Conservation (phyloP, 1,140 invertebrate species). For the Maniola jurtina region DNA sequence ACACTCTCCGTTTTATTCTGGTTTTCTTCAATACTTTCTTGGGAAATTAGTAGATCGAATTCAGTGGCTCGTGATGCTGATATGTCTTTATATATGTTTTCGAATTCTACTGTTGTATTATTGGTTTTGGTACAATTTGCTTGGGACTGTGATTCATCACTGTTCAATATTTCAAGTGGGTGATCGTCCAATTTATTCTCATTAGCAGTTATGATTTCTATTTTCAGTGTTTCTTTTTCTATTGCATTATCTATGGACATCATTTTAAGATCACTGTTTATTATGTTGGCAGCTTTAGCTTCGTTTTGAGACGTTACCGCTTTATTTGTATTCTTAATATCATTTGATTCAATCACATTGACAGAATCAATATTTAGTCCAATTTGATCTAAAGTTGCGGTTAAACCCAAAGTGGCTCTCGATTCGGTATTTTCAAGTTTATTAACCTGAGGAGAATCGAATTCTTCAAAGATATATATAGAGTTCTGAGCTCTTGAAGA, state of each 20-base stretch:
- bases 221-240: background rate
- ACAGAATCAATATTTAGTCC: background rate
- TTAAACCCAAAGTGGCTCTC: constrained; percentile 3
- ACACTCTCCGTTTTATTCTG: constrained; percentile 11
- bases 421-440: constrained; percentile 23
- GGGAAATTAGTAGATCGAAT: constrained; percentile 54
- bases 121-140: constrained; percentile 32
- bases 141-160: constrained; percentile 20
- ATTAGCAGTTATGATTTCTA: background rate
- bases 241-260: background rate
- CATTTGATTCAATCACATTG: background rate
- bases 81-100: constrained; percentile 62
- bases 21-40: constrained; percentile 30
- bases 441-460: constrained; percentile 43
- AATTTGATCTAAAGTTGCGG: background rate
- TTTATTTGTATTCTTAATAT: background rate
- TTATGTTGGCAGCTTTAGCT: constrained; percentile 30
- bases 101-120: constrained; percentile 61
- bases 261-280: background rate
- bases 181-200: background rate
- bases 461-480: constrained; percentile 56
- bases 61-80: constrained; percentile 51
- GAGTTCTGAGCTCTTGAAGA: constrained; percentile 49
- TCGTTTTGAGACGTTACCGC: background rate
- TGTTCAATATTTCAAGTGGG: constrained; percentile 3